Base-by-base conservation (phyloP, 2,113 vertebrate genomes). In the Leptodactylus fuscus region DNA sequence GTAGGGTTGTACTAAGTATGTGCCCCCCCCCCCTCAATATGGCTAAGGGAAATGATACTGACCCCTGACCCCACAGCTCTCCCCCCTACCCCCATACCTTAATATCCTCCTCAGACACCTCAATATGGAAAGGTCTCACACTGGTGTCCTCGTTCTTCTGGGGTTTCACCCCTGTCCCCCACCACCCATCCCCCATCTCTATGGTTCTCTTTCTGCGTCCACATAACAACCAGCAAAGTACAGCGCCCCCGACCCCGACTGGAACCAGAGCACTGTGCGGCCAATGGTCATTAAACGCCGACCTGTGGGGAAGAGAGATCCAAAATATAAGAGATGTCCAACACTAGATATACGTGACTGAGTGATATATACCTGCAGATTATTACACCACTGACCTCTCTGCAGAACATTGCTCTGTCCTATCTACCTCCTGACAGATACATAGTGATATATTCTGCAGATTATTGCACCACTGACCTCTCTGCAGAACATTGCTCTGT, bases 151-250 rank as follows among this genome's bases (percentile, higher is more conserved):
- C 94, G 18, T 87, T 89, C 11, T 75, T 27, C 0, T 89, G 94
- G 67, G 91, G 29, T 36, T 24, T 82, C 27, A 1, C 85, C 2
- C 94, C 94, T 18, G 87, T 74, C n/a, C 94, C 94, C 96, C 96
- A 97, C 96, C 96, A 97, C 55, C 96, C 96, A 15, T 96, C 91
- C 0, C 95, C 94, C 73, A 95, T 87, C 27, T 96, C 95, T 65
- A 97, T 87, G 12, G 82, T 94, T 88, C 91, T 89, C 20, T 89
- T 46, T 87, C 89, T 93, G 74, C 60, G 90, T 60, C 88, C 93
- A 67, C 85, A 89, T 12, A 89, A 46, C 9, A 92, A 7, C 89
- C 94, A 96, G 81, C 87, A 92, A 71, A 95, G 82, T 82, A 96
- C 85, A 15, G 94, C 15, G 0, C 92, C 91, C 22, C 95, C 95